These are phyloP conservation scores for Pachycephala philippinensis DNA, from an alignment of 2,113 vertebrate genomes.

Conservation along the genomic window DNA sequence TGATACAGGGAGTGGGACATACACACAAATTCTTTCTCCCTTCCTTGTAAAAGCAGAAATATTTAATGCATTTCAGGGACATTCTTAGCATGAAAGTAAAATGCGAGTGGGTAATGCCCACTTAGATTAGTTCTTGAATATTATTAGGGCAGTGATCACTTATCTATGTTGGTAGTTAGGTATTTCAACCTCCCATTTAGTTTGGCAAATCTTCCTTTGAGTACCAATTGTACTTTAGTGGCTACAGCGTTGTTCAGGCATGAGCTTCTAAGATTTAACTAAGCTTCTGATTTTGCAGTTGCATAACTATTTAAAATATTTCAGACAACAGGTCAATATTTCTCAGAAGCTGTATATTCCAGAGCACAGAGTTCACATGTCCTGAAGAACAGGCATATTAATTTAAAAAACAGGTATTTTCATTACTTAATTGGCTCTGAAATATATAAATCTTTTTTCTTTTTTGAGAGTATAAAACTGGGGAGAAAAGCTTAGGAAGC, in stretches of 20 bases:
- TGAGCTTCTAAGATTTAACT: not conserved
- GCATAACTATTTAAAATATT: constrained; percentile 3
- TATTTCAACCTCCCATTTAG: not conserved
- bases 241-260: not conserved
- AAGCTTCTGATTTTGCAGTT: constrained; percentile 3
- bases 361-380: not conserved
- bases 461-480: not conserved
- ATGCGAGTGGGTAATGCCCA: not conserved
- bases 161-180: not conserved
- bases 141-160: not conserved
- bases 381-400: not conserved
- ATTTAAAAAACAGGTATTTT: not conserved
- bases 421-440: not conserved
- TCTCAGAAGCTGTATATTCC: not conserved
- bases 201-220: not conserved
- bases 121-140: not conserved
- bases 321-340: not conserved
- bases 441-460: not conserved
- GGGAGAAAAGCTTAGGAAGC: not conserved
- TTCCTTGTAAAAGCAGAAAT: not conserved
- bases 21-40: not conserved
- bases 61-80: not conserved
- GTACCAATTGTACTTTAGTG: not conserved
- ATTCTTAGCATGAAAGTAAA: not conserved
- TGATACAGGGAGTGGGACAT: accelerated